phyloP scores from a whole-genome alignment of 2,888 invertebrate species.

The Drosophila rubida region DNA sequence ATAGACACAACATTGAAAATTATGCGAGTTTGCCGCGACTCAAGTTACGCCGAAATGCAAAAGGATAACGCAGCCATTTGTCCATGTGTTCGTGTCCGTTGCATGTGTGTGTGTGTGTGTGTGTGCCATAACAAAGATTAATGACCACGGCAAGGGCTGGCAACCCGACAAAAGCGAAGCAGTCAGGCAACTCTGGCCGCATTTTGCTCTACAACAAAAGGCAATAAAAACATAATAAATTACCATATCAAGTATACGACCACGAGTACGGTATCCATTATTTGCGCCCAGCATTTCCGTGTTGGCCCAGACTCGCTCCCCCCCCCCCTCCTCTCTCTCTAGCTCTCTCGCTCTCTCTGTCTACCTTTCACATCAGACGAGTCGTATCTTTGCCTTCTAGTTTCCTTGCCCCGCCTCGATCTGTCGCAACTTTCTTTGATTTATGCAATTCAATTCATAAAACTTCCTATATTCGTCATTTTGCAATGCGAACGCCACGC shows the following conservation, averaged over 20 bases:
- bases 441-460: constrained; percentile 81
- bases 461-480: constrained; percentile 66
- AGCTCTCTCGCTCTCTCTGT: not conserved
- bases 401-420: constrained; percentile 13
- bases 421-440: constrained; percentile 62
- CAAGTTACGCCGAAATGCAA: constrained; percentile 73
- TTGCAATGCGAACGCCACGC: constrained; percentile 54
- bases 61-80: constrained; percentile 73
- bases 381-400: not conserved
- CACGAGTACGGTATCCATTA: constrained; percentile 45
- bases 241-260: constrained; percentile 81
- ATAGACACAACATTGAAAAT: constrained; percentile 44
- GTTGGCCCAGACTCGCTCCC: constrained; percentile 31
- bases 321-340: not conserved
- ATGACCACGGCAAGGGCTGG: constrained; percentile 79
- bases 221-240: constrained; percentile 83
- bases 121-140: constrained; percentile 82
- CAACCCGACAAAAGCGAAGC: constrained; percentile 32
- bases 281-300: constrained; percentile 71
- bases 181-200: constrained; percentile 41
- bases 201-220: constrained; percentile 70
- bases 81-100: constrained; percentile 26
- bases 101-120: constrained; percentile 32
- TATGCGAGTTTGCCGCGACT: constrained; percentile 66
- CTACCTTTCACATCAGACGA: constrained; percentile 3